Evolutionary conservation across 2,797 vertebrate genomes (phyloP).

Genomic region (Pseudopleuronectes americanus): DNA sequence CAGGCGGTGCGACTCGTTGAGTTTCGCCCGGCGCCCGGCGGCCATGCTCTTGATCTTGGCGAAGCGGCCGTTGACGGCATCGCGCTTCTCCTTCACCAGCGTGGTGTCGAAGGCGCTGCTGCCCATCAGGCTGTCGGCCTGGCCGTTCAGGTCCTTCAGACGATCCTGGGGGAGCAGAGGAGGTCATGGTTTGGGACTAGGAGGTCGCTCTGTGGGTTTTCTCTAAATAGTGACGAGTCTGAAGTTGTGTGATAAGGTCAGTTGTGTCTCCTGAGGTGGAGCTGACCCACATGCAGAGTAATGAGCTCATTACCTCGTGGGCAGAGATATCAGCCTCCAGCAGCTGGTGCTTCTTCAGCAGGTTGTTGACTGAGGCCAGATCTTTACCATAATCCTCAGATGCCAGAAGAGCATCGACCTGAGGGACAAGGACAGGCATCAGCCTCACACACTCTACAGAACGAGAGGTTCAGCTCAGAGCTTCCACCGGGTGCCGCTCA

Average conservation of each 20-base stretch:
- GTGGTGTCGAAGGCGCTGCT: constrained; percentile 97
- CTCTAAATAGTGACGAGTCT: too few species aligned
- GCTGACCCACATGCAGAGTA: neutral
- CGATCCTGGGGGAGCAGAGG: constrained; percentile 86
- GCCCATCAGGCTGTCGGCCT: constrained; percentile 97
- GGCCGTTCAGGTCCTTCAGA: constrained; percentile 95
- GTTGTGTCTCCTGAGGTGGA: neutral
- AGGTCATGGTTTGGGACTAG: too few species aligned
- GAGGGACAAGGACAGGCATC: constrained; percentile 9
- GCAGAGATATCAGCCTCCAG: constrained; percentile 98
- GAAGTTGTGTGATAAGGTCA: too few species aligned
- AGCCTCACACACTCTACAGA: neutral
- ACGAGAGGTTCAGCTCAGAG: neutral
- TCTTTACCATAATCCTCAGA: constrained; percentile 99
- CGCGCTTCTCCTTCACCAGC: constrained; percentile 95
- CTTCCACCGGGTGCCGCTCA: constrained; percentile 53
- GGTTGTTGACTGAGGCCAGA: constrained; percentile 97
- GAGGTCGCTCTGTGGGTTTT: too few species aligned
- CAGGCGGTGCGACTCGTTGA: constrained; percentile 96
- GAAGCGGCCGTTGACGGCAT: constrained; percentile 93
- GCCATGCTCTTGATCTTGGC: constrained; percentile 96
- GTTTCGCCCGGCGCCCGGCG: constrained; percentile 86
- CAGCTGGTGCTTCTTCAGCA: constrained; percentile 97
- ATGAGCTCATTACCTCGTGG: constrained; percentile 87
- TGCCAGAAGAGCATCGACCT: constrained; percentile 98